A percentile compares a stretch with the other conserved stretches of the same genome.
phyloP scores from a whole-genome alignment of 2,797 vertebrate genomes.

The Cyclura pinguis region DNA sequence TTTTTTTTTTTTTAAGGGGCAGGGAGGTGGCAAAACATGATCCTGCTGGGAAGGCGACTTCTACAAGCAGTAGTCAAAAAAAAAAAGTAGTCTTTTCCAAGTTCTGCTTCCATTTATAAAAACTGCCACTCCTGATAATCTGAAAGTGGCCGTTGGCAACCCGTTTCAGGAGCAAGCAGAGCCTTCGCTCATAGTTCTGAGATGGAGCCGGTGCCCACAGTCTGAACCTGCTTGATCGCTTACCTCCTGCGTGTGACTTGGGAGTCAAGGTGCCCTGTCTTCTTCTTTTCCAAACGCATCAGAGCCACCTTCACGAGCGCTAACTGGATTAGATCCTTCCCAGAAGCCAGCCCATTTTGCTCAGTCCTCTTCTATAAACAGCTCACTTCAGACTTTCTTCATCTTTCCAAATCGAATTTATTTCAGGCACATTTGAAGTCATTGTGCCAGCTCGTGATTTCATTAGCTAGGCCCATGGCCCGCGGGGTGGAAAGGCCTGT shows the following conservation, averaged over 20 bases:
- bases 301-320: conserved; percentile 11
- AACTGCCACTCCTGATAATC: background rate
- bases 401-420: conserved; percentile 51
- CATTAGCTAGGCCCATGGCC: conserved; percentile 42
- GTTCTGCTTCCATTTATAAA: background rate
- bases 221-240: background rate
- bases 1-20: too few relatives aligned
- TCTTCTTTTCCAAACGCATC: conserved; percentile 19
- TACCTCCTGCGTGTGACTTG: background rate
- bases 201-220: background rate
- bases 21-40: too few relatives aligned
- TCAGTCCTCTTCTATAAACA: conserved; percentile 40
- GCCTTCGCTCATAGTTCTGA: conserved; percentile 7
- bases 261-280: background rate
- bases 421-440: conserved; percentile 53
- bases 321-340: conserved; percentile 48
- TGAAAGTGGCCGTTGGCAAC: conserved; percentile 1
- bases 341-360: conserved; percentile 37
- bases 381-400: conserved; percentile 52
- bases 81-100: too few relatives aligned
- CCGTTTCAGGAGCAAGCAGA: background rate
- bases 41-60: too few relatives aligned
- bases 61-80: too few relatives aligned
- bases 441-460: conserved; percentile 46
- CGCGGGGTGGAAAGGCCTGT: conserved; percentile 42